Evolutionary conservation across 2,113 vertebrate genomes (phyloP).

Genomic region (Prunella himalayana): DNA sequence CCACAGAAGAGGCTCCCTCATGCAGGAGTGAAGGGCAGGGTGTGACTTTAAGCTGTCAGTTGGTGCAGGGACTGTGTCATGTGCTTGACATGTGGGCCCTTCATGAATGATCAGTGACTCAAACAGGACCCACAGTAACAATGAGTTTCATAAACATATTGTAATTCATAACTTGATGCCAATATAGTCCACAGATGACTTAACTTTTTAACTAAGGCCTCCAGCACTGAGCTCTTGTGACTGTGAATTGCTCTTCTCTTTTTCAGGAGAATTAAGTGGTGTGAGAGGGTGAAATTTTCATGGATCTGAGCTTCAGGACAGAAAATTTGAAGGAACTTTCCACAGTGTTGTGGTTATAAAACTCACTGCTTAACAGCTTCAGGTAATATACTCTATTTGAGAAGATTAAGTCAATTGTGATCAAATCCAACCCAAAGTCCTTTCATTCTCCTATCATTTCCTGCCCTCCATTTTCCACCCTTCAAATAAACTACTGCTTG

Average conservation of each 20-base stretch:
- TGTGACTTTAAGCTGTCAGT: neutral
- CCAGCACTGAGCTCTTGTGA: neutral
- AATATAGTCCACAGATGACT: neutral
- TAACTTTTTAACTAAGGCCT: neutral
- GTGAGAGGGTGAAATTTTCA: neutral
- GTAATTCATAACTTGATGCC: neutral
- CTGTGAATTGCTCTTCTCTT: neutral
- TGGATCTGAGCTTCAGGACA: neutral
- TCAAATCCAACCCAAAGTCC: neutral
- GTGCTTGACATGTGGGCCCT: neutral
- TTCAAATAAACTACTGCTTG: neutral
- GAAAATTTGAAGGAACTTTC: neutral
- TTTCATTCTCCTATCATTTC: neutral
- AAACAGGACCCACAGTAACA: neutral
- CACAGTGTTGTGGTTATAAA: neutral
- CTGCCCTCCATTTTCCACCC: neutral
- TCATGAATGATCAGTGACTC: neutral
- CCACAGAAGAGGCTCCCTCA: accelerated
- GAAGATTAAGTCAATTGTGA: neutral
- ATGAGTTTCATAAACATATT: neutral
- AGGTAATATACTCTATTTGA: neutral
- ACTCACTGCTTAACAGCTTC: neutral
- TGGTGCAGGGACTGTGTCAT: neutral
- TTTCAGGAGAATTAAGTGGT: neutral
- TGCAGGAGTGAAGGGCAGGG: neutral